Conservation (phyloP, 2,888 invertebrate genomes). For the Megalurothrips usitatus region DNA sequence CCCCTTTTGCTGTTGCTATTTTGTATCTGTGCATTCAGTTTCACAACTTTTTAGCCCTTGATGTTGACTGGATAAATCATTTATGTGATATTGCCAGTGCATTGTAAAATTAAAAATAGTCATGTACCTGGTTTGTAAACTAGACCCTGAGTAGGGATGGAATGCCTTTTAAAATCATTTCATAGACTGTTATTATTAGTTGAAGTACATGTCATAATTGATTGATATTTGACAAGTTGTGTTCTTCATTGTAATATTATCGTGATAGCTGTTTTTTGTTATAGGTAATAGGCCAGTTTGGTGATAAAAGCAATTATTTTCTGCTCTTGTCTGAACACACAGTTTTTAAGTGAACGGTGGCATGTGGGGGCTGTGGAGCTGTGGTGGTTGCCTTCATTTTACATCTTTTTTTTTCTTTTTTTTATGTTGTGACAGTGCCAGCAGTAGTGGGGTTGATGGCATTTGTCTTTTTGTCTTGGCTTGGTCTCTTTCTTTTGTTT, state of each 20-base stretch:
- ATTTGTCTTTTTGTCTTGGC: not conserved
- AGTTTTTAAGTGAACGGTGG: not conserved
- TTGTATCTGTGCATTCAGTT: too few relatives aligned
- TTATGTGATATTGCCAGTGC: too few relatives aligned
- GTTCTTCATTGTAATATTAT: not conserved
- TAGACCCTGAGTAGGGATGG: too few relatives aligned
- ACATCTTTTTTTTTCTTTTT: not conserved
- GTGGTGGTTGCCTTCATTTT: not conserved
- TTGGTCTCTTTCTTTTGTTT: conserved; percentile 18
- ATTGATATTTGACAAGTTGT: not conserved
- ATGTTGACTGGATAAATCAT: too few relatives aligned
- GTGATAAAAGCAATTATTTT: not conserved
- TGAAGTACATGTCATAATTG: too few relatives aligned
- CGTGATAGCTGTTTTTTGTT: not conserved
- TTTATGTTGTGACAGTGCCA: not conserved
- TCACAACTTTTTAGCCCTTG: too few relatives aligned
- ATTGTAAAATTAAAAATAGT: too few relatives aligned
- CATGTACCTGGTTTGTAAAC: too few relatives aligned
- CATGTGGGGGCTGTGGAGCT: conserved; percentile 1
- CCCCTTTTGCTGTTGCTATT: too few relatives aligned
- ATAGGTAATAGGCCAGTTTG: not conserved
- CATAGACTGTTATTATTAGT: too few relatives aligned
- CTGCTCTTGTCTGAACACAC: not conserved
- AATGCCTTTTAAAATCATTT: too few relatives aligned
- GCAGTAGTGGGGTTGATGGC: not conserved